A percentile compares a stretch with the other conserved stretches of the same genome.
These are phyloP conservation scores for Promerops cafer DNA, from an alignment of 2,113 vertebrate species.

Conservation along the genomic window DNA sequence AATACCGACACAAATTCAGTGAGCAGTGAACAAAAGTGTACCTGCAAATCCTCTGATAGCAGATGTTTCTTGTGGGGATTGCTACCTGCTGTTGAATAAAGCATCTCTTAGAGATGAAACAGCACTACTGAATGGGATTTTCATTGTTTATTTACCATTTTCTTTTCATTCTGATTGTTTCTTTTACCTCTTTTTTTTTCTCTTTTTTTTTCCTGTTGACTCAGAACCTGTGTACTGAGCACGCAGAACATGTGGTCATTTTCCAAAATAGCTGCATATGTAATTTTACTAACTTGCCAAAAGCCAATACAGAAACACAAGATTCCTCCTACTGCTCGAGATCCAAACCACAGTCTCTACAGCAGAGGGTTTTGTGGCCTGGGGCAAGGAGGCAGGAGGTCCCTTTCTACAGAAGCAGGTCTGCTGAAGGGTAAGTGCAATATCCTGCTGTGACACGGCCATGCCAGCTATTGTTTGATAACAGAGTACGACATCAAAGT, in stretches of 20 bases:
- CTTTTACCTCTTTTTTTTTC: background rate
- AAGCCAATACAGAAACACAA: background rate
- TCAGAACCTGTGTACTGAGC: background rate
- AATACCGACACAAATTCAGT: constrained; percentile 48
- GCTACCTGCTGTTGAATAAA: constrained; percentile 32
- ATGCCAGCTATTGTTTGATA: constrained; percentile 17
- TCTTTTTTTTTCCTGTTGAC: background rate
- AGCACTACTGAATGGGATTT: background rate
- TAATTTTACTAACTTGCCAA: constrained; percentile 6
- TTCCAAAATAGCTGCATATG: background rate
- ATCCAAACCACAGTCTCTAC: background rate
- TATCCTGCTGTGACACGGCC: background rate
- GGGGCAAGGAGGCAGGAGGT: constrained; percentile 29
- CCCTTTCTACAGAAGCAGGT: background rate
- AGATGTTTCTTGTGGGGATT: constrained; percentile 48
- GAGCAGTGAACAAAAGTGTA: constrained; percentile 61
- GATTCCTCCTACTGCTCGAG: background rate
- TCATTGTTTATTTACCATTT: background rate
- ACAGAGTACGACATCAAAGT: constrained; percentile 19
- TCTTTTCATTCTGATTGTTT: background rate
- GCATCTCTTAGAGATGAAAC: constrained; percentile 34
- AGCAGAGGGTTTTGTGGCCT: background rate
- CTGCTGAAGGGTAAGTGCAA: background rate
- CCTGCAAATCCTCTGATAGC: constrained; percentile 51
- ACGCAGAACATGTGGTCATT: background rate